A percentile compares a stretch with the other conserved stretches of the same genome.
These are phyloP conservation scores for Desmodus rotundus DNA, from an alignment of 2,113 vertebrate genomes.

Conservation along the genomic window DNA sequence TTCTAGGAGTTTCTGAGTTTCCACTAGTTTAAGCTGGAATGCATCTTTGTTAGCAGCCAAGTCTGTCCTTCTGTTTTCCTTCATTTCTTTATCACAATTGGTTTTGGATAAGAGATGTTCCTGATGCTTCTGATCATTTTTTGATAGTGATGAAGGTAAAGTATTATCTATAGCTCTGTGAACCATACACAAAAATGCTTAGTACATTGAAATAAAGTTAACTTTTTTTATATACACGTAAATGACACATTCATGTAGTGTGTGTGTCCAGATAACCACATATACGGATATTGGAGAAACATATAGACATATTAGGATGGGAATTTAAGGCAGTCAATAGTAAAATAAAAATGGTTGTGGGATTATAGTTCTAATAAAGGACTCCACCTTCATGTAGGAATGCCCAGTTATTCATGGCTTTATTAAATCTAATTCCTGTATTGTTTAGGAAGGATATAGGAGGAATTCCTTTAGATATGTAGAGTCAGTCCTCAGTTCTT, in stretches of 20 bases:
- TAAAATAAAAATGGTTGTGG: conserved; percentile 27
- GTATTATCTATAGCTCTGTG: conserved; percentile 81
- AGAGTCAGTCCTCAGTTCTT: not conserved
- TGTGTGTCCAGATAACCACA: conserved; percentile 59
- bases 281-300: conserved; percentile 67
- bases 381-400: not conserved
- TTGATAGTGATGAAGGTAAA: conserved; percentile 77
- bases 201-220: conserved; percentile 59
- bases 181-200: conserved; percentile 60
- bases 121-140: conserved; percentile 72
- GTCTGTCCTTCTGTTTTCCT: conserved; percentile 76
- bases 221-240: conserved; percentile 26
- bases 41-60: conserved; percentile 72
- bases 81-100: conserved; percentile 76
- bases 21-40: conserved; percentile 81
- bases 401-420: not conserved
- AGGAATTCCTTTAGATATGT: not conserved
- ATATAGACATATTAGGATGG: not conserved
- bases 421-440: not conserved
- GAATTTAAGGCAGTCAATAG: conserved; percentile 13
- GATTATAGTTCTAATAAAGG: conserved; percentile 2
- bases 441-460: not conserved
- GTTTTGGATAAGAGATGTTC: conserved; percentile 75
- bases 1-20: conserved; percentile 80
- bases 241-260: not conserved